Evolutionary conservation across 2,113 vertebrate genomes (phyloP).

Genomic region (Lanius ludovicianus): DNA sequence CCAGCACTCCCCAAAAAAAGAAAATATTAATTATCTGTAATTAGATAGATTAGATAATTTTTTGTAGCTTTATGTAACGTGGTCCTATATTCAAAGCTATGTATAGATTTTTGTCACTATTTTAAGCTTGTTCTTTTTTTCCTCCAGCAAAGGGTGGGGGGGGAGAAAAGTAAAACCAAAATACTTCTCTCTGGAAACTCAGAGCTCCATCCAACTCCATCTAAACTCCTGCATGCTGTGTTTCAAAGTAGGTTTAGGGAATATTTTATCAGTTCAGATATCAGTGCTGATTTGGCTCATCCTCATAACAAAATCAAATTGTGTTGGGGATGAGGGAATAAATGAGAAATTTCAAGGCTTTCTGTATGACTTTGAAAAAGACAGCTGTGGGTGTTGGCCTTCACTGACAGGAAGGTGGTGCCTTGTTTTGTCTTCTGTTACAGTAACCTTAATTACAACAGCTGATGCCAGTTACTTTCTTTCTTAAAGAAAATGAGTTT

Average conservation of each 20-base stretch:
- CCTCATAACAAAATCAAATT: background rate
- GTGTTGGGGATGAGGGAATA: background rate
- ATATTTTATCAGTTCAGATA: background rate
- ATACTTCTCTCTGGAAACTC: background rate
- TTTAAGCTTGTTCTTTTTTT: background rate
- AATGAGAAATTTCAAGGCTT: background rate
- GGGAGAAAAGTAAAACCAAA: background rate
- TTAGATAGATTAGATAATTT: conserved; percentile 55
- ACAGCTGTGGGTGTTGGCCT: background rate
- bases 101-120: conserved; percentile 25
- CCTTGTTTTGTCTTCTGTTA: background rate
- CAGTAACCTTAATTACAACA: background rate
- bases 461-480: background rate
- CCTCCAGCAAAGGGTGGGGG: fast-evolving
- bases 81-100: conserved; percentile 7
- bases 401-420: background rate
- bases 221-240: background rate
- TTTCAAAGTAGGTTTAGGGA: background rate
- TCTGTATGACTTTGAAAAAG: background rate
- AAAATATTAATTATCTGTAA: conserved; percentile 49
- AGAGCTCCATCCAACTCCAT: background rate
- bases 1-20: conserved; percentile 15
- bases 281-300: background rate
- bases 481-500: background rate
- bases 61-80: conserved; percentile 17